These are phyloP conservation scores for Acronicta leporina DNA, from an alignment of 2,888 invertebrate species.

Conservation along the genomic window DNA sequence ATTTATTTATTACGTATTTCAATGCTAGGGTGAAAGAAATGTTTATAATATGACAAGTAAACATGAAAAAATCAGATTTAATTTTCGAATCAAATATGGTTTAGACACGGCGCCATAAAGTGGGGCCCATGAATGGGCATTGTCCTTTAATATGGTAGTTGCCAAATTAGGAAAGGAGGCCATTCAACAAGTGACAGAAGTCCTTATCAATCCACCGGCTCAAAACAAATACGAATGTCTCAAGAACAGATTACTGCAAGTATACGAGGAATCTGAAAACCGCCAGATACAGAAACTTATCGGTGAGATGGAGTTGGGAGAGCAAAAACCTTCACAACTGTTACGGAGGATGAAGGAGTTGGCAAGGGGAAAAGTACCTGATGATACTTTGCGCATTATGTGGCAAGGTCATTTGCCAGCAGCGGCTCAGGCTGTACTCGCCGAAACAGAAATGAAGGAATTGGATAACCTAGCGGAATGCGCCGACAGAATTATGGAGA, in stretches of 20 bases:
- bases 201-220: neutral
- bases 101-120: too few species aligned
- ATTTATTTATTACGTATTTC: too few species aligned
- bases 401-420: conserved; percentile 6
- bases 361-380: neutral
- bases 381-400: neutral
- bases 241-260: neutral
- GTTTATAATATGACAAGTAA: too few species aligned
- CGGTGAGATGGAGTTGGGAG: neutral
- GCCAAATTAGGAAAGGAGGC: too few species aligned
- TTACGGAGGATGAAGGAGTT: neutral
- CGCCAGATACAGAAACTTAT: too few species aligned
- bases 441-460: neutral
- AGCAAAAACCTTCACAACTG: conserved; percentile 3
- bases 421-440: neutral
- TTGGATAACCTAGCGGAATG: neutral
- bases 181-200: too few species aligned
- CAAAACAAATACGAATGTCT: too few species aligned
- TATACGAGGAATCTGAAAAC: neutral
- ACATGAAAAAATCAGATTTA: too few species aligned
- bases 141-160: too few species aligned
- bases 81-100: too few species aligned
- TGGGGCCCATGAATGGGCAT: too few species aligned
- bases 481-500: neutral
- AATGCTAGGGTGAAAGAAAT: too few species aligned